These are phyloP conservation scores for Zelostemma sp. DNA, from an alignment of 1,140 invertebrate genomes.

Conservation along the genomic window DNA sequence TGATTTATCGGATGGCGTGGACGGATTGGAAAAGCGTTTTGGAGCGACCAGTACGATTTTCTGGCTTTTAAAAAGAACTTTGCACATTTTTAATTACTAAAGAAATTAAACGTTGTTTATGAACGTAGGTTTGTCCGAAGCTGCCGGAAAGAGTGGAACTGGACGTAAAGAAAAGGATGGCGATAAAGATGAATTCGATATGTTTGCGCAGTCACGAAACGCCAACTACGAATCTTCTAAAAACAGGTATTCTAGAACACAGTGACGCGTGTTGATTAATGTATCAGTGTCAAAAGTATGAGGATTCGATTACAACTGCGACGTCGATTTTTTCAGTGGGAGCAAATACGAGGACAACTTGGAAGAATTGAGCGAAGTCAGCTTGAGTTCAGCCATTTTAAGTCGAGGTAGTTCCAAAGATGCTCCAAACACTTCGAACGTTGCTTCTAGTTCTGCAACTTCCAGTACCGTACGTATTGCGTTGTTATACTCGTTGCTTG, in stretches of 20 bases:
- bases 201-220: conserved; percentile 91
- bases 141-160: conserved; percentile 41
- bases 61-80: no score
- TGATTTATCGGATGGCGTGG: conserved; percentile 75
- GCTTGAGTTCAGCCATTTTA: conserved; percentile 61
- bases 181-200: conserved; percentile 86
- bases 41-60: conserved; percentile 67
- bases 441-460: conserved; percentile 34
- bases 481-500: no score
- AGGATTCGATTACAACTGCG: no score
- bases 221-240: conserved; percentile 79
- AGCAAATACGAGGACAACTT: conserved; percentile 82
- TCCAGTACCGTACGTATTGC: conserved; percentile 25
- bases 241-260: no score
- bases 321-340: conserved; percentile 72
- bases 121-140: conserved; percentile 48
- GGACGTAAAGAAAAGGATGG: conserved; percentile 59
- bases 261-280: no score
- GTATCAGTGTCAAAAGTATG: no score
- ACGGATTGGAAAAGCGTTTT: conserved; percentile 65
- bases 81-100: no score
- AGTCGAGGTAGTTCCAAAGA: conserved; percentile 57
- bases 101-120: neutral
- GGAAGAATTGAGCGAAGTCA: conserved; percentile 73
- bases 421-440: conserved; percentile 38